Base-by-base conservation (phyloP, 53 echinoderm and acorn worm species). In the Paelopatides confundens region DNA sequence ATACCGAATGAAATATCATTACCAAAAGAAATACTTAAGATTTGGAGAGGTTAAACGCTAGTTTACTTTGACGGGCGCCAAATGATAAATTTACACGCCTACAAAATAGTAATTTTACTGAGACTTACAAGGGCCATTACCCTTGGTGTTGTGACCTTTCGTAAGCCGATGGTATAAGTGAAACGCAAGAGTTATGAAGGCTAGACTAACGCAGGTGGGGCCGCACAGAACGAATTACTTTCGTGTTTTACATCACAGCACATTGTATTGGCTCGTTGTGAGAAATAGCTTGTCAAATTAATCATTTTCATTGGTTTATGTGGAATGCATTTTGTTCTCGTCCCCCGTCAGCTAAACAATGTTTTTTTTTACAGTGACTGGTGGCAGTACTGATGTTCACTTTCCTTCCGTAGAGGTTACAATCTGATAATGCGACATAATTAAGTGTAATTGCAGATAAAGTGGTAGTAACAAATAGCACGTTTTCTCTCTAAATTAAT, bases 1-100 rank as follows among this genome's bases (percentile, higher is more conserved):
- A n/a, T n/a, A n/a, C n/a, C 12, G 43, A 43, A 43, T 43, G 43
- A 43, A 43, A 43, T 10, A 43, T 43, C 43, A 43, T 43, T 43
- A 12, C 58, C 58, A 58, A 58, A 40, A 74, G 23, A 46, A 12
- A 46, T 5, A 40, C 24, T 4, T 21, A 26, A n/a, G 39, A 37
- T 9, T n/a, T 28, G 6, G 17, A 26, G 46, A 74, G 74, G 74
- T 74, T 74, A 74, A 74, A 5, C 40, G 13, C 27, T 35, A 46
- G 74, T 74, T 74, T 74, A 74, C 74, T 46, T 74, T 74, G 39
- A 46, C 74, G 37, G 74, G 74, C 74, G 40, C 74, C 74, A 74
- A 74, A 74, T 74, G 74, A 74, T 74, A 74, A 74, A 74, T 74
- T 74, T 74, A 74, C 46, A 12, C 74, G 46, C 15, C 36, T 58